A percentile compares a stretch with the other conserved stretches of the same genome.
Evolutionary conservation across 2,888 invertebrate species (phyloP).

Genomic region (Luperina testacea): DNA sequence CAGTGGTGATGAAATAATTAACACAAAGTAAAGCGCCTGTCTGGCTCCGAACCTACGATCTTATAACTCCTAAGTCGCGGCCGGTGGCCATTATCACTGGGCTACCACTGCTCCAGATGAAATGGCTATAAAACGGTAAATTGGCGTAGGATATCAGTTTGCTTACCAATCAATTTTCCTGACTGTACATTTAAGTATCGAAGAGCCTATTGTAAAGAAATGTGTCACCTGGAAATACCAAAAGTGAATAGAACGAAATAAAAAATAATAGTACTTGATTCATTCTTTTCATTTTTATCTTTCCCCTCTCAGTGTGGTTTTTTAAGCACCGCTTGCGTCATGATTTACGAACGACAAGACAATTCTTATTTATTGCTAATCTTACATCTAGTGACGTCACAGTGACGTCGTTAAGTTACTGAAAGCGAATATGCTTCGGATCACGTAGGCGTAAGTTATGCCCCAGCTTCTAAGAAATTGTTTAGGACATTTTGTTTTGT

Average conservation of each 20-base stretch:
- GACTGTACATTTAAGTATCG: not conserved
- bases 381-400: conserved; percentile 22
- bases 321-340: conserved; percentile 15
- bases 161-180: no score
- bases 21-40: no score
- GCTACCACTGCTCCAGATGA: no score
- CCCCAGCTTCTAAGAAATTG: conserved; percentile 53
- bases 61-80: no score
- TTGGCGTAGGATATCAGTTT: no score
- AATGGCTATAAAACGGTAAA: no score
- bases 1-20: no score
- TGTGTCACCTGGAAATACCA: not conserved
- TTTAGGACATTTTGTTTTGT: conserved; percentile 35
- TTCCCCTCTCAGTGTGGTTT: conserved; percentile 1
- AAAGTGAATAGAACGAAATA: not conserved
- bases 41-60: no score
- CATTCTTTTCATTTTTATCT: not conserved
- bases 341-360: conserved; percentile 11
- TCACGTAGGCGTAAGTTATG: conserved; percentile 29
- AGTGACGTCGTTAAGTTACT: conserved; percentile 5
- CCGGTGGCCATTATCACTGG: no score
- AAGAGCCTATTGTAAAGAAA: not conserved
- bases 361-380: conserved; percentile 10
- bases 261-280: not conserved
- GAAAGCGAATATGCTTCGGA: conserved; percentile 23